Evolutionary conservation across 2,888 invertebrate species (phyloP), one percentile per base, ranked within the genome.

Genomic region (Xestia rhomboidea): DNA sequence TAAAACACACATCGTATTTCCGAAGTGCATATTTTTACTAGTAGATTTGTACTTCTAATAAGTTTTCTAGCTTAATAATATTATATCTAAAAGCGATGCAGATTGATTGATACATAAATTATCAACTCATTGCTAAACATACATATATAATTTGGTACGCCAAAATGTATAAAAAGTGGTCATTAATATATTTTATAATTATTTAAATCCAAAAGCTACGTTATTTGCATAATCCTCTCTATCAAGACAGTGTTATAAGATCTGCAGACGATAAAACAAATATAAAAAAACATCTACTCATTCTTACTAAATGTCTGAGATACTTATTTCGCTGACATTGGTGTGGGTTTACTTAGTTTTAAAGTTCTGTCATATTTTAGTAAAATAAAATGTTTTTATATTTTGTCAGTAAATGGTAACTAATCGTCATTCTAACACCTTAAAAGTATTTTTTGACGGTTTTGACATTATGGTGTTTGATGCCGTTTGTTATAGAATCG

Each of bases 171-270:
- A 62, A 10, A 21, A 77, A 68, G 54, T 38, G 30, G 24, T 38
- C 21, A 30, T 34, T n/a, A 34, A 51, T 27, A 8, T 41, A 49
- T 41, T n/a, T n/a, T n/a, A n/a, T 79, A 41, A 27, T 21, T 27
- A 78, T 64, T 77, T 27, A 41, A 83, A 64, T 57, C 15, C 18
- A 57, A 49, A 79, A n/a, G 38, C 8, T 7, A 11, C 6, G 38
- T 15, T 30, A 67, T 54, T 54, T 67, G 13, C 44, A 62, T 51
- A 60, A 46, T 49, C 38, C 30, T 11, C 24, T 27, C 38, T 38
- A 82, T 77, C 77, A 46, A 18, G 68, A 5, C n/a, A n/a, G n/a
- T 63, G 63, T 63, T 30, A 30, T 15, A 27, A 46, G 13, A 34
- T 34, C 30, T 49, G 46, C 30, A 83, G 54, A 83, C 54, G n/a